Evolutionary conservation across 2,888 invertebrate species (phyloP), one percentile per base, ranked within the genome.

Genomic region (Sminthurinus aureus): DNA sequence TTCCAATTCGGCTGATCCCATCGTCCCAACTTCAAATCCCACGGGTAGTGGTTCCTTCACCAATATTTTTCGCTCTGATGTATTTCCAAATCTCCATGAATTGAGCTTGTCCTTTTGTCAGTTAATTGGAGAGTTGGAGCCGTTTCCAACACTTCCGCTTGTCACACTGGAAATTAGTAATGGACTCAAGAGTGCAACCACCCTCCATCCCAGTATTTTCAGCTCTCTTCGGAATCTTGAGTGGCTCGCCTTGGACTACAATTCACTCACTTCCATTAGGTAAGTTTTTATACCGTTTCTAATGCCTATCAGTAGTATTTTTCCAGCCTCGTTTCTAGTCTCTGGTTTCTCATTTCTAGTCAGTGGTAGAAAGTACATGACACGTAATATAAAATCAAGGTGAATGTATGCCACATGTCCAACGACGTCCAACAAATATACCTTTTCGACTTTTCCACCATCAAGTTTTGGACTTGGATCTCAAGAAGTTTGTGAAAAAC

Each of bases 101-200:
- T 93, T 98, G 87, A 96, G 96, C 91, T 91, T 98, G 87, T 97
- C 97, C 90, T 96, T 97, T 91, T 98, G 98, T 91, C 94, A 95
- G 89, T 93, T 98, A 86, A 93, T 94, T 89, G 88, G 88, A 51
- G 94, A 94, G 89, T 93, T 98, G 87, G 95, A 96, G 90, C 93
- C 94, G 50, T 93, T 95, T 89, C 94, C 96, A 22, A 94, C 94
- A 64, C 93, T 93, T 81, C 94, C 94, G 26, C 91, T 97, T 80
- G 95, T 95, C 90, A 95, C 95, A 85, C 91, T 97, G 67, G 97
- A 97, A 90, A 92, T 96, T 81, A 96, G 96, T 85, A 96, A 96
- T 89, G 95, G 96, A 26, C 93, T 96, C 71, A 93, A 93, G 86
- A 94, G 94, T 12, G 91, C 96, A 22, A 93, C 71, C 24, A 94